Evolutionary conservation across 2,113 vertebrate species (phyloP), one percentile per base, ranked within the genome.

Genomic region (Desmodus rotundus): DNA sequence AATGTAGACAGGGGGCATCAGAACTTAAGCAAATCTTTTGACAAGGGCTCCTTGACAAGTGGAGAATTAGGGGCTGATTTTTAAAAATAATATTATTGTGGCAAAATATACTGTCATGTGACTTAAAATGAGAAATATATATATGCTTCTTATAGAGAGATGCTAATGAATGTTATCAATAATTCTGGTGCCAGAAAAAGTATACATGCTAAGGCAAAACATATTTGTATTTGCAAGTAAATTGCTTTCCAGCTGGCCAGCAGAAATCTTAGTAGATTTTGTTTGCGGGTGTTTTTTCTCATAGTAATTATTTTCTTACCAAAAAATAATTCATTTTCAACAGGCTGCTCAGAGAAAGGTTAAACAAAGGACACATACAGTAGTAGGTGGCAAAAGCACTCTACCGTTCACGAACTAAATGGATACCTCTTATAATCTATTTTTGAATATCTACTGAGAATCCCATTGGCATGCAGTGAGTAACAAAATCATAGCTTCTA

Each of bases 151-250:
- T 80, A 56, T 56, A 26, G 38, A 28, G 5, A 87, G 28, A 63
- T 15, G 16, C 17, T 73, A 87, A 81, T 65, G 58, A n/a, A 76
- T 76, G 77, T 68, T 73, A 88, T 88, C 73, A 87, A 43, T 88
- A 74, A 81, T 91, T 88, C n/a, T 68, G 5, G 56, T 61, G 67
- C 16, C 56, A 36, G 6, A 63, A 95, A 68, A 54, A 47, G 11
- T 43, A 16, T 74, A 65, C 74, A 80, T 38, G 77, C 73, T 92
- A 89, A 54, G n/a, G 31, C 41, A 81, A 91, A 74, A 81, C 10
- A 81, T 10, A 45, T 91, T 93, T 97, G 93, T 45, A 91, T 81
- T 91, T 68, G 10, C 65, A 90, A 70, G 38, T 54, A 94, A 92
- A 76, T 76, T 92, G 31, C 33, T 93, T 95, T 82, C 45, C 26